Percentiles rank a stretch among this genome's conserved stretches.
phyloP scores from a whole-genome alignment of 2,113 vertebrate genomes.

The Austrofundulus limnaeus region DNA sequence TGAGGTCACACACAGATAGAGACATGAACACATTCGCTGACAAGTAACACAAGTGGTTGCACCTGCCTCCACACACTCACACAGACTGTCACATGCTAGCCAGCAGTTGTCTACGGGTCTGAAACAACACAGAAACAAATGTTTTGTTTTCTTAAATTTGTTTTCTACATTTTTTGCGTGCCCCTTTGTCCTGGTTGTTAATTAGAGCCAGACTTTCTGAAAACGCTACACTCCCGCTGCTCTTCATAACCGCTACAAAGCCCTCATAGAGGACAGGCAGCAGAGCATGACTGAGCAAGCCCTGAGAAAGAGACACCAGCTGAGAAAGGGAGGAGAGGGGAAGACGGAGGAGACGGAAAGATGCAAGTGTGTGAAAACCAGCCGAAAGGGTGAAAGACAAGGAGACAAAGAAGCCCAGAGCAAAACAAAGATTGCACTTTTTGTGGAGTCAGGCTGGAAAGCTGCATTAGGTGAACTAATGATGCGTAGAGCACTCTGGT shows the following conservation, averaged over 20 bases:
- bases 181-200: slow-evolving; percentile 40
- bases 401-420: slow-evolving; percentile 32
- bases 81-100: slow-evolving; percentile 27
- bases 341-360: slow-evolving; percentile 24
- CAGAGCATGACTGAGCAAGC: slow-evolving; percentile 69
- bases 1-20: background rate
- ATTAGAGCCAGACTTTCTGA: slow-evolving; percentile 36
- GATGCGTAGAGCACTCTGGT: slow-evolving; percentile 42
- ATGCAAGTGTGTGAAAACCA: slow-evolving; percentile 49
- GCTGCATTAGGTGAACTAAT: slow-evolving; percentile 62
- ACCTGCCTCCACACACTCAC: slow-evolving; percentile 45
- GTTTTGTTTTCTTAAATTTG: background rate
- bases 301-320: slow-evolving; percentile 29
- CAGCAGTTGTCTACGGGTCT: slow-evolving; percentile 5
- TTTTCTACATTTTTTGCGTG: background rate
- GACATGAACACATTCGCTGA: slow-evolving; percentile 26
- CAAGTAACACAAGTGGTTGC: slow-evolving; percentile 52
- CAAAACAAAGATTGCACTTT: slow-evolving; percentile 48
- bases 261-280: slow-evolving; percentile 62
- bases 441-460: slow-evolving; percentile 35
- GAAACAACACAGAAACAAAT: background rate
- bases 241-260: slow-evolving; percentile 64
- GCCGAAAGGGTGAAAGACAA: slow-evolving; percentile 38
- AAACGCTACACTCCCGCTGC: slow-evolving; percentile 27
- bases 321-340: slow-evolving; percentile 10